phyloP scores from a whole-genome alignment of 37 sponge, comb jelly and placozoan species.

The Chondrilla cf. caribensis region DNA sequence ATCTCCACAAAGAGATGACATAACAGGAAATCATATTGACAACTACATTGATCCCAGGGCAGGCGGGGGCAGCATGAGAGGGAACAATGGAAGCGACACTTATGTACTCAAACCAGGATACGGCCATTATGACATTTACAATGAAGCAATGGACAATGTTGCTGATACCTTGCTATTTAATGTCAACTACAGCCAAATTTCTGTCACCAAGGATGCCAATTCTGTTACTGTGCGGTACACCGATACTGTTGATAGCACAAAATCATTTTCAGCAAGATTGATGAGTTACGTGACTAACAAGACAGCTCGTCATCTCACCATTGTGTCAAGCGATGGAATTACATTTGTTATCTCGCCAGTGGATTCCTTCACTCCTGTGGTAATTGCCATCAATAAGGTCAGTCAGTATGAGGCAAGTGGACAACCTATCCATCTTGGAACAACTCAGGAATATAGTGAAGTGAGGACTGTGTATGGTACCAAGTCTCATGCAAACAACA shows the following conservation, averaged over 20 bases:
- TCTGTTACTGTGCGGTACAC: not conserved
- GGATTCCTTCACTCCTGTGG: not conserved
- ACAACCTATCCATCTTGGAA: not conserved
- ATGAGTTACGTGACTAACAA: not conserved
- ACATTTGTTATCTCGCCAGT: not conserved
- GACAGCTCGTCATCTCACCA: not conserved
- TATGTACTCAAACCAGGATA: slow-evolving; percentile 22
- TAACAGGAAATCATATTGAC: slow-evolving; percentile 16
- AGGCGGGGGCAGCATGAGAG: not conserved
- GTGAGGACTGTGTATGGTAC: slow-evolving; percentile 31
- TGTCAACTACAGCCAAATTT: slow-evolving; percentile 6
- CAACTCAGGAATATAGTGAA: not conserved
- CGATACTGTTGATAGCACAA: not conserved
- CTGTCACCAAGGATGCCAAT: too few species aligned
- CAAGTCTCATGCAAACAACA: not conserved
- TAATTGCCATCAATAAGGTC: not conserved
- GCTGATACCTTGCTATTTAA: slow-evolving; percentile 1
- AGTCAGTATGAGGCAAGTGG: not conserved
- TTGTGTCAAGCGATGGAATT: not conserved
- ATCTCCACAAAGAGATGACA: not conserved
- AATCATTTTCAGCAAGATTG: not conserved
- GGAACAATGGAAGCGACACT: slow-evolving; percentile 24
- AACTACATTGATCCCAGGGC: slow-evolving; percentile 20
- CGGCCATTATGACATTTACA: slow-evolving; percentile 3
- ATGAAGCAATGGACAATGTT: slow-evolving; percentile 5